Percentiles rank a stretch among this genome's conserved stretches.
Evolutionary conservation across 1,140 invertebrate genomes (phyloP).

Genomic region (Macrosteles quadrilineatus): DNA sequence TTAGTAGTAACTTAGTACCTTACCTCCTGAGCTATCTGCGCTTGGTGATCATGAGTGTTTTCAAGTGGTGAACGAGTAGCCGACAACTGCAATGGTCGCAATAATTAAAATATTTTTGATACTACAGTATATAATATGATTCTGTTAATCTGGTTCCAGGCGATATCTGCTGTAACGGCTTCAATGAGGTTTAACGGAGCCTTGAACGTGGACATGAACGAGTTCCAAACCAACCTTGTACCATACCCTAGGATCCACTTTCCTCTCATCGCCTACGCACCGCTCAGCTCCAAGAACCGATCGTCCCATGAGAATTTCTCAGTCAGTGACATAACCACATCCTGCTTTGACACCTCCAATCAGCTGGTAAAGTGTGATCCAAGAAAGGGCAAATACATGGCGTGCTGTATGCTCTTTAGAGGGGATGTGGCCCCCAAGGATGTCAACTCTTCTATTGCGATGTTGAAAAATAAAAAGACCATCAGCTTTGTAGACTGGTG

Average conservation of each 20-base stretch:
- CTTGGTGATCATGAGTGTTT: too few species aligned
- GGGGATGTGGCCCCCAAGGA: constrained; percentile 62
- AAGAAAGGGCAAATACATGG: constrained; percentile 56
- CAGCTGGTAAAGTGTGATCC: constrained; percentile 57
- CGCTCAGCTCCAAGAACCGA: constrained; percentile 53
- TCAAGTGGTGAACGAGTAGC: too few species aligned
- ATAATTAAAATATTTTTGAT: too few species aligned
- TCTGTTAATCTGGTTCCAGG: too few species aligned
- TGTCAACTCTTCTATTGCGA: constrained; percentile 57
- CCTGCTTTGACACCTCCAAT: constrained; percentile 77
- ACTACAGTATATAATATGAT: too few species aligned
- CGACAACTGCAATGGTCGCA: too few species aligned
- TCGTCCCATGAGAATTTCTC: constrained; percentile 52
- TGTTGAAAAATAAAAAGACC: constrained; percentile 43
- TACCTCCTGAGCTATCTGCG: too few species aligned
- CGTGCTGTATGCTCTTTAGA: constrained; percentile 59
- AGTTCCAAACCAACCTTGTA: constrained; percentile 64
- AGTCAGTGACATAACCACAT: constrained; percentile 70
- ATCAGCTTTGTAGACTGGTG: constrained; percentile 64
- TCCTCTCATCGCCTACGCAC: constrained; percentile 59
- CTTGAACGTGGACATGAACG: constrained; percentile 67
- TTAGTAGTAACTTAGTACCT: too few species aligned
- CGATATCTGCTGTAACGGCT: constrained; percentile 67
- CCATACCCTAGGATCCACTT: constrained; percentile 56
- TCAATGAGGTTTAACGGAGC: constrained; percentile 69